Evolutionary conservation across 1,140 invertebrate species (phyloP).

Genomic region (Drosophila navojoa): DNA sequence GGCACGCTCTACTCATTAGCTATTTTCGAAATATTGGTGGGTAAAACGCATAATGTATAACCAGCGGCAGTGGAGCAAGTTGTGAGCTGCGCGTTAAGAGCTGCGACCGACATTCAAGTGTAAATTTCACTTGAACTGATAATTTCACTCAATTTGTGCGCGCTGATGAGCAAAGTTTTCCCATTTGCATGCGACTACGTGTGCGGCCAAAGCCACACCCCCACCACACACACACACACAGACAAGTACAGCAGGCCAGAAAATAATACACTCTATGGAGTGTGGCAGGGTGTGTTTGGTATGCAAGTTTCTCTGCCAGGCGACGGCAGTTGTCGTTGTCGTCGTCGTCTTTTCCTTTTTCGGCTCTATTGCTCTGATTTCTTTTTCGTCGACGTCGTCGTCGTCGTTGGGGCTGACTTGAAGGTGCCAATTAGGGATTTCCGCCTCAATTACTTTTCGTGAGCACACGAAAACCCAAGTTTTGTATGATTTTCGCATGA

Average conservation of each 20-base stretch:
- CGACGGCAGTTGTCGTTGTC: not conserved
- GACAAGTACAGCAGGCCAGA: not conserved
- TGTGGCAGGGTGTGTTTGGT: not conserved
- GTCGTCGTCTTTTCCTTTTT: slow-evolving; percentile 11
- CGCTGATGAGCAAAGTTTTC: slow-evolving; percentile 82
- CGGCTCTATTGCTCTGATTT: slow-evolving; percentile 29
- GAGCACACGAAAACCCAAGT: slow-evolving; percentile 78
- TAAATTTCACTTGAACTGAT: slow-evolving; percentile 83
- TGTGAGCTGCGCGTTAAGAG: slow-evolving; percentile 27
- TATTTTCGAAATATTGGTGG: not conserved
- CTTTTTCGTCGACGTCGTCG: slow-evolving; percentile 11
- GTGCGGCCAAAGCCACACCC: slow-evolving; percentile 42
- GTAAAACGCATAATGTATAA: slow-evolving; percentile 10
- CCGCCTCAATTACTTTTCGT: slow-evolving; percentile 79
- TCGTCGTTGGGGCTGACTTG: slow-evolving; percentile 45
- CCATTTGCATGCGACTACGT: slow-evolving; percentile 78
- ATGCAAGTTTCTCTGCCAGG: slow-evolving; percentile 50
- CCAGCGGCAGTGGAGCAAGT: slow-evolving; percentile 19
- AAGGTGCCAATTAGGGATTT: slow-evolving; percentile 83
- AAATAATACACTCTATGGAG: not conserved
- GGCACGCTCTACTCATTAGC: not conserved
- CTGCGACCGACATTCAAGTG: slow-evolving; percentile 73
- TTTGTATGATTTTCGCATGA: slow-evolving; percentile 82
- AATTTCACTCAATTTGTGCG: slow-evolving; percentile 82
- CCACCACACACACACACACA: not conserved